phyloP scores from a whole-genome alignment of 2,113 vertebrate genomes.

The Tachuris rubrigastra region DNA sequence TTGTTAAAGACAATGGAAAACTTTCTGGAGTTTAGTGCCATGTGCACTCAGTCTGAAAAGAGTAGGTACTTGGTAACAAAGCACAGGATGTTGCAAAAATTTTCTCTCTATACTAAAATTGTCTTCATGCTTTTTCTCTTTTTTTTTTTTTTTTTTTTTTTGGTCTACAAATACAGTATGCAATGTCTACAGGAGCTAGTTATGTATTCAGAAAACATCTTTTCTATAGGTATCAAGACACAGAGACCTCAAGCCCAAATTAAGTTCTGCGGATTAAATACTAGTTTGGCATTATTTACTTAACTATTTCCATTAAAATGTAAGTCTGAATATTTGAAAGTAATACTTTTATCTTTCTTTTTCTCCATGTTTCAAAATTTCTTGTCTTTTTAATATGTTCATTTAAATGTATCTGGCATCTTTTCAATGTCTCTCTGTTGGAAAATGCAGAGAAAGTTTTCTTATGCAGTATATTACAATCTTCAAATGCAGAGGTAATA shows the following conservation, averaged over 20 bases:
- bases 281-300: background rate
- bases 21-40: background rate
- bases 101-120: background rate
- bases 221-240: background rate
- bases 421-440: background rate
- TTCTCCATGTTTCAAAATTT: background rate
- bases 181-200: background rate
- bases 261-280: background rate
- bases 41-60: background rate
- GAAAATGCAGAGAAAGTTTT: background rate
- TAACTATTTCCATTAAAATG: background rate
- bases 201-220: background rate
- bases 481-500: background rate
- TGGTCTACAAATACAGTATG: background rate
- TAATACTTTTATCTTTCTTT: background rate
- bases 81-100: background rate
- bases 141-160: background rate
- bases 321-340: background rate
- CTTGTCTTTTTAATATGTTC: background rate
- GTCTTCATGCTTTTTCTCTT: background rate
- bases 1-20: background rate
- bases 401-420: background rate
- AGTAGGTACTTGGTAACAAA: background rate
- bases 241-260: background rate
- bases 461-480: background rate